Evolutionary conservation across 2,888 invertebrate species (phyloP), one percentile per base, ranked within the genome.

Genomic region (Eupithecia abbreviata): DNA sequence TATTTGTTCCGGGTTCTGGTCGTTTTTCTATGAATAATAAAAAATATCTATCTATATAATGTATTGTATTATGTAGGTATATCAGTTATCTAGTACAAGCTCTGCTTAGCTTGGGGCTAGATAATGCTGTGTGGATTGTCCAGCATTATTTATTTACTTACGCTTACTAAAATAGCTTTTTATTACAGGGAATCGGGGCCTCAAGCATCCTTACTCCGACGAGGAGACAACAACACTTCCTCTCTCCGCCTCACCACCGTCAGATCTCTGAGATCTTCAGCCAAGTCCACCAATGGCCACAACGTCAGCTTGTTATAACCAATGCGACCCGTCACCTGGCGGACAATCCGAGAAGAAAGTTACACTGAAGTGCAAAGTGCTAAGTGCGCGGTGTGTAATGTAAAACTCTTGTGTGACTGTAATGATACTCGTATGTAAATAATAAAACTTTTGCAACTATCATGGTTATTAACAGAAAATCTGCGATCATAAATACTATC

Each of bases 291-390:
- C 2, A 93, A 92, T 65, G 93, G 93, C 5, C 85, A 93, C 47
- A 93, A 93, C 73, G 86, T 90, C 13, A 93, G 91, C 82, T 86
- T 93, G 12, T 92, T 93, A 90, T 94, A 94, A 90, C 90, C 85
- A 82, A 83, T 83, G 79, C 82, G 84, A 78, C 69, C 82, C 65
- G 70, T 79, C 62, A 74, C 77, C 70, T 77, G 82, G 79, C 76
- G 78, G 74, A 76, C 81, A 41, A 84, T 87, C 76, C 80, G 77
- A 15, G 85, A 88, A 82, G 84, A 87, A 69, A 83, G 81, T 71
- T 77, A 84, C 42, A 67, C 72, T 41, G 81, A 81, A 71, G 78
- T 82, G 75, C 75, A 81, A 78, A 80, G 81, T 74, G 80, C 83
- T 0, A 85, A 85, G 30, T 90, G 90, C 85, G 85, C 82, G 47